Percentiles rank a stretch among this genome's conserved stretches.
phyloP scores from a whole-genome alignment of 2,888 invertebrate species.

The Trypoxylon attenuatum region DNA sequence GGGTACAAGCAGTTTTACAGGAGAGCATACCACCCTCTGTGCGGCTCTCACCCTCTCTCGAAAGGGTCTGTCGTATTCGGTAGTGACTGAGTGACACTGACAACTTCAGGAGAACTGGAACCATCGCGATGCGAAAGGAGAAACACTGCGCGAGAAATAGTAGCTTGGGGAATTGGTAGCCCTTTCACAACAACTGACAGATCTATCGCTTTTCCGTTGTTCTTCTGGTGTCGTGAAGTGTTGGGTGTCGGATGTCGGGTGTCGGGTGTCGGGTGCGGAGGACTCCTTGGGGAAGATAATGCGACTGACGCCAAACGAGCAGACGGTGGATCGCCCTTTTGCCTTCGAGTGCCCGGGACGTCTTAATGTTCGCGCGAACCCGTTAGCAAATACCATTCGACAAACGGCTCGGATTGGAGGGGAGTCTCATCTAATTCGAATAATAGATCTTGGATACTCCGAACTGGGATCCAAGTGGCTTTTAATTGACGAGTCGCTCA shows the following conservation, averaged over 20 bases:
- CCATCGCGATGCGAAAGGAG: too few species aligned
- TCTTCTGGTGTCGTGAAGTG: constrained; percentile 16
- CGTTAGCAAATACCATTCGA: too few species aligned
- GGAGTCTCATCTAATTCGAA: too few species aligned
- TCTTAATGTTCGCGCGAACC: too few species aligned
- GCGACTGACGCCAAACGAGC: constrained; percentile 25
- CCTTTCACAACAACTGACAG: constrained; percentile 8
- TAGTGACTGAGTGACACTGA: constrained; percentile 29
- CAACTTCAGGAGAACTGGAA: too few species aligned
- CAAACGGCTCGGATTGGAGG: too few species aligned
- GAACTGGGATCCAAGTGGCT: too few species aligned
- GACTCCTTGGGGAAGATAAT: constrained; percentile 39
- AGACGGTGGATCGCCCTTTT: constrained; percentile 14
- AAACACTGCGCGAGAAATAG: too few species aligned
- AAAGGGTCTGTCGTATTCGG: constrained; percentile 17
- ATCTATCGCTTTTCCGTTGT: constrained; percentile 14
- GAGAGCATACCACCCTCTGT: constrained; percentile 11
- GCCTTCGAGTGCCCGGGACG: background rate
- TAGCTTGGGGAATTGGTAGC: background rate
- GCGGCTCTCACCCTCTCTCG: background rate
- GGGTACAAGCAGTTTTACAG: constrained; percentile 56
- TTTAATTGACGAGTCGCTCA: constrained; percentile 17
- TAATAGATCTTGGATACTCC: too few species aligned
- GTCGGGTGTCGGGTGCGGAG: constrained; percentile 26
- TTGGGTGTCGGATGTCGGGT: constrained; percentile 21